Percentiles rank a stretch among this genome's conserved stretches.
These are phyloP conservation scores for Patella pellucida DNA, from an alignment of 2,888 invertebrate genomes.

Conservation along the genomic window DNA sequence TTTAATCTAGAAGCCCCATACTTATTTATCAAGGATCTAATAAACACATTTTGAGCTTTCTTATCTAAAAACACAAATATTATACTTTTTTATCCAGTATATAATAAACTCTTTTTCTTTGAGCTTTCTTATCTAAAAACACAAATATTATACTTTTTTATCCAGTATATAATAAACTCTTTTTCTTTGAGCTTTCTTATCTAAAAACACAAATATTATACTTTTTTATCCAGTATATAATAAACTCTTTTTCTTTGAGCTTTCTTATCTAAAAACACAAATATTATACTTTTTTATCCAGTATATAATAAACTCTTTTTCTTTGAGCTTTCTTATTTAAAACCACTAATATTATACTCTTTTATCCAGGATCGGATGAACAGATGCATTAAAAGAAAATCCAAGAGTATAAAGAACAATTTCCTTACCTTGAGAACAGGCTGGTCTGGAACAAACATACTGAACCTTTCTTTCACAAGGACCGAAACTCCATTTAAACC, in stretches of 20 bases:
- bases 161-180: neutral
- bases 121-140: constrained; percentile 1
- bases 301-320: neutral
- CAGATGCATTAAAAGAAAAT: neutral
- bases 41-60: neutral
- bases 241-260: neutral
- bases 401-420: neutral
- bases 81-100: neutral
- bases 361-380: neutral
- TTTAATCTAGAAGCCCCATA: neutral
- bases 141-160: too few relatives aligned
- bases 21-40: neutral
- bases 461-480: constrained; percentile 46
- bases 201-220: neutral
- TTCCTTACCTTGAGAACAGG: constrained; percentile 47
- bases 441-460: constrained; percentile 51
- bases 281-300: neutral
- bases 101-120: neutral
- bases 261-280: neutral
- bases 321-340: neutral
- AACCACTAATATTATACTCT: too few relatives aligned
- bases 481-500: constrained; percentile 40
- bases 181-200: too few relatives aligned
- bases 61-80: neutral
- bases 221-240: neutral